Base-by-base conservation (phyloP, 2,797 vertebrate species). In the Simalia tracyae region DNA sequence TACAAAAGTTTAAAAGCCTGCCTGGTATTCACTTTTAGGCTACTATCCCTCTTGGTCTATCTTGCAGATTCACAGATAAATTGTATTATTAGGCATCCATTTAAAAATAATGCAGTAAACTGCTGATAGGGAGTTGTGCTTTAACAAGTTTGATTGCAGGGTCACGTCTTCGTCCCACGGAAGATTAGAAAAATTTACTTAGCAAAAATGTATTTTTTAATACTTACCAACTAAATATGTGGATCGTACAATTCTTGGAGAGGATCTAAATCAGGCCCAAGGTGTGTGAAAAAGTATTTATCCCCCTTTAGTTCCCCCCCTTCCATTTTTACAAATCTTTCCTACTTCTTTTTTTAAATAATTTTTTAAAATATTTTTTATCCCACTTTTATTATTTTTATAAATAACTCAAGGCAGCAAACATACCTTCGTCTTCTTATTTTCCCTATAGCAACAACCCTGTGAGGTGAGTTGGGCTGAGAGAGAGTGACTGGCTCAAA, bases 51-150 rank as follows among this genome's bases (percentile, higher is more conserved):
- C 24, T 93, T 95, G 50, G 22, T 96, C 88, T 95, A 88, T 93
- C 94, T 94, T 95, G 94, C 91, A 96, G 94, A 96, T 96, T 93
- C 96, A 88, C n/a, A 94, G 88, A 94, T 93, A 89, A 96, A 91
- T 92, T 85, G 64, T 94, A 28, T 36, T 94, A 85, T 93, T 96
- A 89, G 50, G 87, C 26, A 5, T 56, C 66, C 24, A 9, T 92
- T 91, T 24, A 26, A 31, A 0, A 6, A 88, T 68, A 92, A 90
- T 61, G 26, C n/a, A 36, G 46, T 66, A 1, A 59, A 81, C 61
- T 93, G 19, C 24, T 94, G 68, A 91, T 92, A 88, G 60, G 42
- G 31, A 68, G 66, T 90, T 88, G 50, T 57, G n/a, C 85, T 50
- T 61, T 42, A 87, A 95, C 46, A 86, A 57, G 54, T 28, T 60